These are phyloP conservation scores for Torymus tubicola DNA, from an alignment of 2,888 invertebrate genomes.

Conservation along the genomic window DNA sequence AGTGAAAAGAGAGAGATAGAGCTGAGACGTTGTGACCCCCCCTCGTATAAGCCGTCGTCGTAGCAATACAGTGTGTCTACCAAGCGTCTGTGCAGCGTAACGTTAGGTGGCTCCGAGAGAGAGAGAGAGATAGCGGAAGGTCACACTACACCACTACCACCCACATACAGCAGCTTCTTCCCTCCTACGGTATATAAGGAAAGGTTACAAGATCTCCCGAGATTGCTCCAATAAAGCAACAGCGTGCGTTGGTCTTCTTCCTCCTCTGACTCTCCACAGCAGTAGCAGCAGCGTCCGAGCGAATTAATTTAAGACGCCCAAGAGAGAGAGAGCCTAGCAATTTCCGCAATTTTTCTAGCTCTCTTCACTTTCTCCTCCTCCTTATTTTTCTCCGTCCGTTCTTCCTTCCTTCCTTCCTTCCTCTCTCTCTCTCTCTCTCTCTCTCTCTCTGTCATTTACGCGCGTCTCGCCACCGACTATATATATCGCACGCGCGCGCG, in stretches of 20 bases:
- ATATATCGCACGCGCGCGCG: slow-evolving; percentile 25
- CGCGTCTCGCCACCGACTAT: background rate
- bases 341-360: slow-evolving; percentile 68
- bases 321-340: slow-evolving; percentile 62
- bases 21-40: too few relatives aligned
- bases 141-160: too few relatives aligned
- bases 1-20: too few relatives aligned
- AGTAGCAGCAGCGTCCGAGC: slow-evolving; percentile 65
- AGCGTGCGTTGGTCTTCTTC: slow-evolving; percentile 18
- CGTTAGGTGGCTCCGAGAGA: too few relatives aligned
- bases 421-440: slow-evolving; percentile 32
- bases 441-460: slow-evolving; percentile 36
- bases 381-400: slow-evolving; percentile 32
- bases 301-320: slow-evolving; percentile 70
- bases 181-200: slow-evolving; percentile 39
- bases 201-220: slow-evolving; percentile 50
- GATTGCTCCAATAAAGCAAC: slow-evolving; percentile 56
- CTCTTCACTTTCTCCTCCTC: slow-evolving; percentile 50
- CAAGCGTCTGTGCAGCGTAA: too few relatives aligned
- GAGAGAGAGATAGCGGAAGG: too few relatives aligned
- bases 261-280: slow-evolving; percentile 47
- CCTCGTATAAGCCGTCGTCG: too few relatives aligned
- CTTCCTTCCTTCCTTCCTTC: background rate
- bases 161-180: too few relatives aligned
- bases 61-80: too few relatives aligned